Evolutionary conservation across 2,113 vertebrate species (phyloP).

Genomic region (Cygnus buccinator): DNA sequence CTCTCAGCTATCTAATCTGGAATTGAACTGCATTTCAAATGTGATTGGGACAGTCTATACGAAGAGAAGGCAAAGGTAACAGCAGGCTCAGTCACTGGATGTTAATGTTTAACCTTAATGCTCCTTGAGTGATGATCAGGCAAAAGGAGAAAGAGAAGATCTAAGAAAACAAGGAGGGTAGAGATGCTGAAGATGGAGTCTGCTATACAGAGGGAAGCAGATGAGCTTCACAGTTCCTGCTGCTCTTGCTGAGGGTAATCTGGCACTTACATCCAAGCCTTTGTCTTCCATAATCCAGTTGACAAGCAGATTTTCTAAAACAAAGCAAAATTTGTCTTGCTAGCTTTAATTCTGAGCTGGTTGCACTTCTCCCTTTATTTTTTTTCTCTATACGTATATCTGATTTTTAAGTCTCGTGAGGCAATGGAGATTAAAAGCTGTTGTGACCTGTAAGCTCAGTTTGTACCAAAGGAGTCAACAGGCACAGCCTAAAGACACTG

Average conservation of each 20-base stretch:
- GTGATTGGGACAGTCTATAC: background rate
- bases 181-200: background rate
- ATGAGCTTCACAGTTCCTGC: background rate
- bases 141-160: background rate
- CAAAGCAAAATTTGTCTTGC: background rate
- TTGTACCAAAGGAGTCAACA: background rate
- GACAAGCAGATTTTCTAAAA: background rate
- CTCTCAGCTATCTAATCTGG: conserved; percentile 5
- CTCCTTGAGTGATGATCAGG: background rate
- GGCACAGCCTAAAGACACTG: background rate
- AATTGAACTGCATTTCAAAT: background rate
- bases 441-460: background rate
- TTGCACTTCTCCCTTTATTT: background rate
- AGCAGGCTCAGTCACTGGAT: background rate
- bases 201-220: background rate
- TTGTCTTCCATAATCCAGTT: background rate
- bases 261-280: background rate
- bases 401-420: background rate
- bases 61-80: conserved; percentile 5
- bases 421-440: background rate
- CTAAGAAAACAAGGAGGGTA: background rate
- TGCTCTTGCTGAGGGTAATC: background rate
- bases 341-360: background rate
- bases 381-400: background rate
- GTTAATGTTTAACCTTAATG: background rate